Base-by-base conservation (phyloP, 2,888 invertebrate genomes). In the Lasioglossum marginatum region DNA sequence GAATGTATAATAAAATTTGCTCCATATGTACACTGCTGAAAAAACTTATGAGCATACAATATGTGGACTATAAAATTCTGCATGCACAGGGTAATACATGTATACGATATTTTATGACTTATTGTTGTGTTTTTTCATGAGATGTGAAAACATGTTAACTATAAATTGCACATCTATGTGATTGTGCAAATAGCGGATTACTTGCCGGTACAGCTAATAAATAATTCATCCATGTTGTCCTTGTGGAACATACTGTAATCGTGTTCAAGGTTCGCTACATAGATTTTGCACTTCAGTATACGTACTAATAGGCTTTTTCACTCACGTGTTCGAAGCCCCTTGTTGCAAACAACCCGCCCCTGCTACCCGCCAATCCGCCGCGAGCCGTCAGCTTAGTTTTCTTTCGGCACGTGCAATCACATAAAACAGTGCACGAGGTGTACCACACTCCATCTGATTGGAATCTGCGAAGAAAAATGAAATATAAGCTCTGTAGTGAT, bases 311-410 rank as follows among this genome's bases (percentile, higher is more conserved):
- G 82, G 82, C 66, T 87, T 87, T 68, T 37, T 77, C 76, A 19
- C 31, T 66, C 12, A 48, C 52, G 79, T 72, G 80, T 79, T 76
- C 74, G 70, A 43, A 34, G 60, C 57, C 57, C 79, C 60, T 70
- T 40, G 77, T 2, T 57, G 63, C 63, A 88, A 79, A 86, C n/a
- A 80, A n/a, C 63, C 37, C 40, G n/a, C 43, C 52, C 48, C 45
- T 43, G 45, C 71, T 85, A 74, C 70, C 82, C 84, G 74, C 81
- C 87, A 89, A 90, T 87, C 90, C 80, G 77, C 86, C 91, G 66
- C 86, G 76, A 86, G 80, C 88, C 85, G 76, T 84, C 87, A 87
- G 88, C 83, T 91, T 91, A 90, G 72, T 88, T 86, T 90, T 87
- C 85, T 90, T 87, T 85, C 48, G 83, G 75, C 86, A 88, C 85